Evolutionary conservation across 2,113 vertebrate genomes (phyloP).

Genomic region (Oceanites oceanicus): DNA sequence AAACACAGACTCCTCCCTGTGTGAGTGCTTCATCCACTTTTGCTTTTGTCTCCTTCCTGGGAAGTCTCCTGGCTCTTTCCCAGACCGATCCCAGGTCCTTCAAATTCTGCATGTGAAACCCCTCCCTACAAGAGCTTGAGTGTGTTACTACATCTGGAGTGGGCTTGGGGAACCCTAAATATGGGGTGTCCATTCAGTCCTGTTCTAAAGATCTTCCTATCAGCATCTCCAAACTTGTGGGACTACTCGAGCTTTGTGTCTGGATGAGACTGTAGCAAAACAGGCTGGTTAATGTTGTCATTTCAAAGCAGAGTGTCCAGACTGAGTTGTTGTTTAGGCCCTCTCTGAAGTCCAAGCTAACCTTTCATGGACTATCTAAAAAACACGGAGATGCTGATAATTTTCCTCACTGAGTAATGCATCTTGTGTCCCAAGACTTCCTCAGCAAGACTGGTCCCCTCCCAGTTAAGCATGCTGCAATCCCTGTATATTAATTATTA

Average conservation of each 20-base stretch:
- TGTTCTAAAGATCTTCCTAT: not conserved
- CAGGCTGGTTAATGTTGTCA: not conserved
- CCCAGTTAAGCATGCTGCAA: no score
- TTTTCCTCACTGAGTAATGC: not conserved
- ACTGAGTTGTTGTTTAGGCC: not conserved
- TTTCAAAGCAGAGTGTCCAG: not conserved
- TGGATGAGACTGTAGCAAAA: not conserved
- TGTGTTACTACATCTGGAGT: not conserved
- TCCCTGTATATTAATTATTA: not conserved
- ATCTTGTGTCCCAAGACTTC: not conserved
- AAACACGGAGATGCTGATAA: rapidly evolving
- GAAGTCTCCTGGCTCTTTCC: not conserved
- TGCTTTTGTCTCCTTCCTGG: not conserved
- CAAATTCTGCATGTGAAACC: not conserved
- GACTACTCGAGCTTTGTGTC: not conserved
- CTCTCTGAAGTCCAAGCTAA: not conserved
- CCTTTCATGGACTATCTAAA: not conserved
- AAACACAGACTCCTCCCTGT: not conserved
- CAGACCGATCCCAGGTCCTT: not conserved
- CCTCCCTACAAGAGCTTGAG: not conserved
- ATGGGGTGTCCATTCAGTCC: rapidly evolving
- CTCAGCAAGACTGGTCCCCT: not conserved
- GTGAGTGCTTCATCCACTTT: not conserved
- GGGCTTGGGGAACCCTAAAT: not conserved
- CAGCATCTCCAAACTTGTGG: not conserved